Conservation (phyloP, 1,140 invertebrate genomes). For the Odontomachus brunneus region DNA sequence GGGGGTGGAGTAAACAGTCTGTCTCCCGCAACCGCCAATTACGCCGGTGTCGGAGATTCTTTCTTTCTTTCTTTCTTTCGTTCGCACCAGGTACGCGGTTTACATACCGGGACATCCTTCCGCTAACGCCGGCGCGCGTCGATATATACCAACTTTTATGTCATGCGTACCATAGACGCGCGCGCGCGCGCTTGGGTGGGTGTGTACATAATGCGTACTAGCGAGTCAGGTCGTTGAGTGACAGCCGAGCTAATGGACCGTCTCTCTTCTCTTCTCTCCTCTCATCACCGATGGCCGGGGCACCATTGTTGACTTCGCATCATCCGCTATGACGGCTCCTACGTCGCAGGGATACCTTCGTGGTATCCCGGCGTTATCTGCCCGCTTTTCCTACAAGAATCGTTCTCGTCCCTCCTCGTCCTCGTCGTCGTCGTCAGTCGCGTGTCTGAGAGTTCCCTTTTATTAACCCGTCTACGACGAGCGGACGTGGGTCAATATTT, state of each 20-base stretch:
- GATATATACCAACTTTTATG: constrained; percentile 47
- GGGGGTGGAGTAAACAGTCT: not conserved
- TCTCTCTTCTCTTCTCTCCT: constrained; percentile 64
- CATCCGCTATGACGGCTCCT: constrained; percentile 67
- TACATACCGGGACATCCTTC: constrained; percentile 31
- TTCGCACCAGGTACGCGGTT: not conserved
- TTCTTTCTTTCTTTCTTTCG: not conserved
- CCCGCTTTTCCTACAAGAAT: constrained; percentile 50
- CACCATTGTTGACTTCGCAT: constrained; percentile 77
- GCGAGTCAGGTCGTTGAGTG: constrained; percentile 70
- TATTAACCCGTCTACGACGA: constrained; percentile 63
- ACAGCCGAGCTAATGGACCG: constrained; percentile 77
- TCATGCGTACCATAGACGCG: constrained; percentile 23
- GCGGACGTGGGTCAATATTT: constrained; percentile 49
- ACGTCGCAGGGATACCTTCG: constrained; percentile 32
- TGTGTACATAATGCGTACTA: constrained; percentile 72
- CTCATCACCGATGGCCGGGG: constrained; percentile 63
- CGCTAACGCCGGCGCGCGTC: not conserved
- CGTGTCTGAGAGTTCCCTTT: constrained; percentile 59
- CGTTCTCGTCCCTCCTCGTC: constrained; percentile 5
- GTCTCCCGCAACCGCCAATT: not conserved
- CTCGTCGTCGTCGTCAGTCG: too few relatives aligned
- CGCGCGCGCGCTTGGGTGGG: not conserved
- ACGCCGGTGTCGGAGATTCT: not conserved
- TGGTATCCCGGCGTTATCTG: not conserved